Evolutionary conservation across 2,113 vertebrate species (phyloP), one percentile per base, ranked within the genome.

Genomic region (Pachyramphus minor): DNA sequence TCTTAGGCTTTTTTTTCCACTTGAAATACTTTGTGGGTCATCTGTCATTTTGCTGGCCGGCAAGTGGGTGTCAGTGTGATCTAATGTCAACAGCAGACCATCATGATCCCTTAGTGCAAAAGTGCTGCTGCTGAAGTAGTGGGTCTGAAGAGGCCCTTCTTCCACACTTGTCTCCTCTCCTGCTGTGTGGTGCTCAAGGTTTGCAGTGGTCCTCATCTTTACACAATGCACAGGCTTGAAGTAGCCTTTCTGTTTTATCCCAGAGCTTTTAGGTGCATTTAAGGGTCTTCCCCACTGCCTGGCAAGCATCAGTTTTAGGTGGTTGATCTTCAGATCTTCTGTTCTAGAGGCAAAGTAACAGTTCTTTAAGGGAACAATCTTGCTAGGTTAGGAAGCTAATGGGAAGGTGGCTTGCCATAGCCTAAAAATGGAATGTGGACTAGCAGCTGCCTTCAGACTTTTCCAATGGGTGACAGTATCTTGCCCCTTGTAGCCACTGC

Each of bases 201-300:
- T 66, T 58, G 23, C 0, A 0, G 1, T 44, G 62, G 20, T 64
- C 37, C 16, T 91, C 0, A 1, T 49, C 23, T 35, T 31, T 27
- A 15, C 1, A 10, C 3, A 11, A 31, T n/a, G 12, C 52, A 28
- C 17, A 41, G 28, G 20, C 31, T 45, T 63, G n/a, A 50, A 56
- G 41, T 2, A 30, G 47, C 25, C 19, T 72, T 80, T 67, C 25
- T 71, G 11, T 53, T 71, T 63, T 22, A 12, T 60, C 42, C 62
- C 2, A 0, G 31, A 77, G 55, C 31, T 67, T n/a, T 42, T n/a
- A 22, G 50, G 37, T 64, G 39, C 2, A 5, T 11, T 23, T 62
- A 31, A 23, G 9, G 9, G 35, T 88, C 33, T 82, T 92, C 19
- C 13, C 39, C 37, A 0, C 17, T n/a, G 17, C 17, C 22, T 4